Evolutionary conservation across 1,140 invertebrate species (phyloP).

Genomic region (Atta texana): DNA sequence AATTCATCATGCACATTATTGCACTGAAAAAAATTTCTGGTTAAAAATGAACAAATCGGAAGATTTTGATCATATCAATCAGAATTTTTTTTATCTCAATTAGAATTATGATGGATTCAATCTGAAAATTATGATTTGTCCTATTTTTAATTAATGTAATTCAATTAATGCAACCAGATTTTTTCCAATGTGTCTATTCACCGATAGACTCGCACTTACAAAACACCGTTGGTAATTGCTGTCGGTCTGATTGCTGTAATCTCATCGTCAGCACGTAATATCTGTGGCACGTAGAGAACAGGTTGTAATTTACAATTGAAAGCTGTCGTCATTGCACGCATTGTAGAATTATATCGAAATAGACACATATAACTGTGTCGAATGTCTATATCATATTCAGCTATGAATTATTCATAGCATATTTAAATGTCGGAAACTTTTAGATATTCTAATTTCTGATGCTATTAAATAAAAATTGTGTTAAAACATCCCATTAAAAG

Average conservation of each 20-base stretch:
- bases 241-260: slow-evolving; percentile 44
- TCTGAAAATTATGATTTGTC: no score
- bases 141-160: no score
- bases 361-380: slow-evolving; percentile 34
- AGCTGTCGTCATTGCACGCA: slow-evolving; percentile 62
- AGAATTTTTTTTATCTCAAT: no score
- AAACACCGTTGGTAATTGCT: slow-evolving; percentile 44
- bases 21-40: no score
- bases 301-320: slow-evolving; percentile 64
- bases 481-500: not conserved
- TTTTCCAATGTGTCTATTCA: slow-evolving; percentile 7
- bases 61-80: no score
- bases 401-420: slow-evolving; percentile 45
- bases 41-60: no score
- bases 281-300: slow-evolving; percentile 41
- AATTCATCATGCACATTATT: slow-evolving; percentile 7
- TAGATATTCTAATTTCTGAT: not conserved
- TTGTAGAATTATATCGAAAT: slow-evolving; percentile 34
- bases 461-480: not conserved
- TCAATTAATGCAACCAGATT: no score
- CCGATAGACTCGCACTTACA: slow-evolving; percentile 53
- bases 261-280: slow-evolving; percentile 52
- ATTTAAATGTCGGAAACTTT: slow-evolving; percentile 19
- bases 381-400: slow-evolving; percentile 15
- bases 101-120: no score